Conservation (phyloP, 53 echinoderm and acorn worm species). For the Astropecten irregularis region DNA sequence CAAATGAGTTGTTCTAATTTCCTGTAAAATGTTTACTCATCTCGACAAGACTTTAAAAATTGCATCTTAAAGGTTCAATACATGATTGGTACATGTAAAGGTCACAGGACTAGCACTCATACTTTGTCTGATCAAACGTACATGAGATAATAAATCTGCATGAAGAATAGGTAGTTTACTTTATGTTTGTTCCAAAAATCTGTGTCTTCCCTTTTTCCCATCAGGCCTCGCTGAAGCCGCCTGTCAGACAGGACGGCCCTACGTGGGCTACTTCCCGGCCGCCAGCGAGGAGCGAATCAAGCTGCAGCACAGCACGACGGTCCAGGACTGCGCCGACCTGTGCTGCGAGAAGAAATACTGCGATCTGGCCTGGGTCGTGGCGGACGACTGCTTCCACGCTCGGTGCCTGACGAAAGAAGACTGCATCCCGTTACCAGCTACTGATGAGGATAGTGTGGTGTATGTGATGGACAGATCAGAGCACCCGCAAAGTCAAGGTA, state of each 20-base stretch:
- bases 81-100: neutral
- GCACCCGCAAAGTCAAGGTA: neutral
- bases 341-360: conserved; percentile 9
- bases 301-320: neutral
- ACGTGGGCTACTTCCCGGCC: neutral
- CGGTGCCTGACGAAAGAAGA: neutral
- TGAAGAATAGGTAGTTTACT: neutral
- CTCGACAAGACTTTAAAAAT: too few species aligned
- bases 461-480: conserved; percentile 18
- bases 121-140: neutral
- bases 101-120: neutral
- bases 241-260: conserved; percentile 1
- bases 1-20: too few species aligned
- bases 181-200: too few species aligned
- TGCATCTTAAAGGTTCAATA: neutral
- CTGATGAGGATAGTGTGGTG: neutral
- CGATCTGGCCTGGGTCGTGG: conserved; percentile 16
- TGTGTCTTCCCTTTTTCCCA: too few species aligned
- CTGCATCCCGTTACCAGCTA: conserved; percentile 15
- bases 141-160: neutral
- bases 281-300: conserved; percentile 4
- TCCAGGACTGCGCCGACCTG: neutral
- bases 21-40: too few species aligned
- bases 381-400: conserved; percentile 6
- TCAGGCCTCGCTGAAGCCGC: neutral